Evolutionary conservation across 1,140 invertebrate genomes (phyloP).

Genomic region (Sinella curviseta): DNA sequence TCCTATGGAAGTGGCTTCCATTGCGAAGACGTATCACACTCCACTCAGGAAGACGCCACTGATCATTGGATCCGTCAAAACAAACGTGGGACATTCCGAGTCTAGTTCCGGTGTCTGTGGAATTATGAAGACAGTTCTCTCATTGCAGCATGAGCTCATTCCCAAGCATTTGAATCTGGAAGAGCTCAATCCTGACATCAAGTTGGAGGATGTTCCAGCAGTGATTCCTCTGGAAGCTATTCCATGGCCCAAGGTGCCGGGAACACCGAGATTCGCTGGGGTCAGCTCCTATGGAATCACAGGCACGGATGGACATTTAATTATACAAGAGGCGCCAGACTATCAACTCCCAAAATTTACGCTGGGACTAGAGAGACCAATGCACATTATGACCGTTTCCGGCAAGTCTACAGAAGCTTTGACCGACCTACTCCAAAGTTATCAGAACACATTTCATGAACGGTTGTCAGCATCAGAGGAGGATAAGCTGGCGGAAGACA

Average conservation of each 20-base stretch:
- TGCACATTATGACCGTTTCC: slow-evolving; percentile 30
- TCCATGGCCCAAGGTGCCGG: background rate
- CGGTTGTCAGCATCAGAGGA: too few relatives aligned
- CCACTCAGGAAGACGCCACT: background rate
- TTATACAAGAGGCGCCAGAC: slow-evolving; percentile 33
- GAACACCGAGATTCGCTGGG: background rate
- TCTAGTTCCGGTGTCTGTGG: slow-evolving; percentile 18
- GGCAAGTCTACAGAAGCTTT: slow-evolving; percentile 32
- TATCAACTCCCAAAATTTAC: background rate
- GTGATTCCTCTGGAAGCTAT: background rate
- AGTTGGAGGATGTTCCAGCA: background rate
- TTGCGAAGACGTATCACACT: background rate
- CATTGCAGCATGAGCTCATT: slow-evolving; percentile 21
- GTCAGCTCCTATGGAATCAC: slow-evolving; percentile 40
- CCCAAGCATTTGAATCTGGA: background rate
- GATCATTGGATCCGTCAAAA: slow-evolving; percentile 13
- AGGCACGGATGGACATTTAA: slow-evolving; percentile 39
- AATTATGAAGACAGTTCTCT: slow-evolving; percentile 12
- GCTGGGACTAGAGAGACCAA: background rate
- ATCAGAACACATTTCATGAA: background rate
- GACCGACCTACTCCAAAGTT: background rate
- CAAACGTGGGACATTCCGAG: slow-evolving; percentile 24
- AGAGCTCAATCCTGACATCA: slow-evolving; percentile 5
- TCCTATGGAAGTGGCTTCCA: slow-evolving; percentile 12
- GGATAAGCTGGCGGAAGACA: too few relatives aligned